Percentiles rank a stretch among this genome's conserved stretches.
phyloP scores from a whole-genome alignment of 1,140 invertebrate genomes.

The Lordiphosa collinella region DNA sequence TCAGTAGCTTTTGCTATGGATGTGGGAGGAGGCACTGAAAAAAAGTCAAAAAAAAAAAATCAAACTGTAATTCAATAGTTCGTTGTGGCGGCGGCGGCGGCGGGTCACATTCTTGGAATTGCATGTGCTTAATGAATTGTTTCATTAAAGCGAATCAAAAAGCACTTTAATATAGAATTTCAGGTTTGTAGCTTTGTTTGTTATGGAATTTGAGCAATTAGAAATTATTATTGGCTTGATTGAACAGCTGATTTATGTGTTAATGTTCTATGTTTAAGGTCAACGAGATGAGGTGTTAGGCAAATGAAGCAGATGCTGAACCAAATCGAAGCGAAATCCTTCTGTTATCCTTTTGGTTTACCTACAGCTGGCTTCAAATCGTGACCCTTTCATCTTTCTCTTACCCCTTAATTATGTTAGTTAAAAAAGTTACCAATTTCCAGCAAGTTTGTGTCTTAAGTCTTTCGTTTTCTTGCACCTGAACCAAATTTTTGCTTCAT shows the following conservation, averaged over 20 bases:
- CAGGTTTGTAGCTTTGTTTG: slow-evolving; percentile 22
- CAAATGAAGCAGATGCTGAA: too few species aligned
- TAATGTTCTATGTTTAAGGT: background rate
- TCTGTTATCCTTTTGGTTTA: too few species aligned
- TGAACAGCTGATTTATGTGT: slow-evolving; percentile 7
- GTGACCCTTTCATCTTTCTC: too few species aligned
- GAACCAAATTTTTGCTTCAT: slow-evolving; percentile 2
- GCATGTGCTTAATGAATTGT: slow-evolving; percentile 70
- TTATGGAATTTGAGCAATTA: slow-evolving; percentile 71
- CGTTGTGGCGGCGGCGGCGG: slow-evolving; percentile 3
- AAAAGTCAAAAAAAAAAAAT: background rate
- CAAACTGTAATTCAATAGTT: slow-evolving; percentile 38
- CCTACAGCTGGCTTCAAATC: too few species aligned
- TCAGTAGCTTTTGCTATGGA: slow-evolving; percentile 50
- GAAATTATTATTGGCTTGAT: slow-evolving; percentile 68
- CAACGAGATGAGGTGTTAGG: too few species aligned
- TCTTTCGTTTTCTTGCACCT: slow-evolving; percentile 6
- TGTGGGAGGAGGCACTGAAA: background rate
- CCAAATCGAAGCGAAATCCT: too few species aligned
- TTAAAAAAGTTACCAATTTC: background rate
- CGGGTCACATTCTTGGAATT: slow-evolving; percentile 67
- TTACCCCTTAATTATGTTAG: too few species aligned
- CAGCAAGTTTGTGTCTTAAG: slow-evolving; percentile 18
- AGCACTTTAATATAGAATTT: slow-evolving; percentile 59
- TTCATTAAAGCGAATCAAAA: slow-evolving; percentile 41